Evolutionary conservation across 1,140 invertebrate genomes (phyloP), one percentile per base, ranked within the genome.

Genomic region (Drosophila bocki): DNA sequence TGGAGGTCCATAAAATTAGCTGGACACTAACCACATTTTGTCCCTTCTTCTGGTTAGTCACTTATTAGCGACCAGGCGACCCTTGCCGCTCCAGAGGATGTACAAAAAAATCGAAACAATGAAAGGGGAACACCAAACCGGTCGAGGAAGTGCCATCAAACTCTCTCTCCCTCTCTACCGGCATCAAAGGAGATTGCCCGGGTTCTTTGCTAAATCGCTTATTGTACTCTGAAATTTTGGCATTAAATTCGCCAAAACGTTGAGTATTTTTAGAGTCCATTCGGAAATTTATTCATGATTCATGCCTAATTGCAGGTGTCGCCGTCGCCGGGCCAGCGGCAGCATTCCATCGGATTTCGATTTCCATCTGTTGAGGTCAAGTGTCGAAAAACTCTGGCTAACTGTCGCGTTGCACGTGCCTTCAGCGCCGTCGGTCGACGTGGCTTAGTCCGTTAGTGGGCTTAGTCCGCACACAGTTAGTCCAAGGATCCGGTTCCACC

Each of bases 211-310:
- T 7, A 41, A 26, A 51, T 15, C 37, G 3, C 57, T 58, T 71
- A 58, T 50, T 70, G 51, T 19, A 26, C 19, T 17, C 59, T 44
- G 35, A 44, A 69, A 69, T 59, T 74, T 74, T 60, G 35, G 26
- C 45, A 35, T 51, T 51, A 17, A 71, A 42, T 32, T 71, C 29
- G 33, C 22, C 41, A 56, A 29, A 56, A 29, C 9, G 48, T 26
- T 8, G 62, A 35, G 53, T 75, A 75, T 75, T 75, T 75, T 75
- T 75, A 75, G 71, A 63, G 58, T 15, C 68, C 71, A 72, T 74
- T 75, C 42, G 53, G 12, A 56, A 75, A 80, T 81, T 64, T 81
- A 76, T 80, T 76, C 71, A 81, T 81, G 78, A 80, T 81, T 76
- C 71, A 79, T 39, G 39, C 58, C 44, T 81, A 81, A 81, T 71